Evolutionary conservation across 1,140 invertebrate genomes (phyloP), one percentile per base, ranked within the genome.

Genomic region (Ctenoplectra terminalis): DNA sequence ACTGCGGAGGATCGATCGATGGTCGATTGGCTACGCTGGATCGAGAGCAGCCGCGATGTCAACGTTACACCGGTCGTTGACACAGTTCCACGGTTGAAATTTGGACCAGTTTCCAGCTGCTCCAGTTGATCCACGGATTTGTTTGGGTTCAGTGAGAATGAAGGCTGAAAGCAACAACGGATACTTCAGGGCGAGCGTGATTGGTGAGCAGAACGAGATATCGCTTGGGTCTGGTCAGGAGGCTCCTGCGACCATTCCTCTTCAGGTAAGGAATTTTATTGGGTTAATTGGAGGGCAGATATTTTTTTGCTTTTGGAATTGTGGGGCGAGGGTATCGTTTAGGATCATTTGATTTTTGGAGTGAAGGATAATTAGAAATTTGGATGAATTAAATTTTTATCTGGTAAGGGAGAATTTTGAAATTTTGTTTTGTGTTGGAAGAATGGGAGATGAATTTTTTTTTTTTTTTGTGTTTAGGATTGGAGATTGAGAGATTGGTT

Each of bases 121-220:
- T 34, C 20, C 56, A 79, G 76, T 79, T 79, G 37, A 69, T 46
- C 37, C 64, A 34, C 20, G 20, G 66, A 40, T 56, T 71, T 15
- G 34, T 48, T 37, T 9, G 1, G 23, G 54, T 34, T n/a, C n/a
- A 48, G n/a, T 31, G 26, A 88, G 54, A 37, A 90, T 91, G 90
- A 90, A 89, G 81, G 71, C 89, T 13, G 90, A 92, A 46, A 82
- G 72, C 9, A 93, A 91, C 79, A 93, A 93, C 78, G 92, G 92
- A 6, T 93, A 91, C 29, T 77, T 93, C 37, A 89, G 86, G 72
- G 77, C 88, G 48, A 83, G 82, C 40, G 87, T 86, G 26, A 87
- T 88, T 70, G 71, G 69, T 20, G 91, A 93, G 63, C 90, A 92
- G 71, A 88, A 83, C 67, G 89, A 90, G 70, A 79, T 88, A 6